phyloP scores from a whole-genome alignment of 2,113 vertebrate species.

The Tragelaphus imberbis region DNA sequence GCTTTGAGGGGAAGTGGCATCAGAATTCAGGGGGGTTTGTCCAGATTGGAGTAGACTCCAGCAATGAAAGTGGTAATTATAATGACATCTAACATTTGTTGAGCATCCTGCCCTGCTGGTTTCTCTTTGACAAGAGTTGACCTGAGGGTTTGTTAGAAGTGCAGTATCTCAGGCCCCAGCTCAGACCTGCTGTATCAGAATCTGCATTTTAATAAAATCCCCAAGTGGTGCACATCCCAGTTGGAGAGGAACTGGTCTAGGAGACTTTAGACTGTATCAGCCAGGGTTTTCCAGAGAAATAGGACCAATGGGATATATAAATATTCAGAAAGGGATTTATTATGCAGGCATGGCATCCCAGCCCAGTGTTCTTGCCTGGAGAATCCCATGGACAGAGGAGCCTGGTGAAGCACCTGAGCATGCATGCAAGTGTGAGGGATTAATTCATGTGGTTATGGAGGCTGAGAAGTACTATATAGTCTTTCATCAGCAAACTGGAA shows the following conservation, averaged over 20 bases:
- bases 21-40: neutral
- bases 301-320: neutral
- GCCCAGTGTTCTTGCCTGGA: neutral
- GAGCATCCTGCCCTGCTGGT: neutral
- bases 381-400: neutral
- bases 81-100: neutral
- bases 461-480: neutral
- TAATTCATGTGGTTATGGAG: neutral
- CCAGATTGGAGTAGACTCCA: neutral
- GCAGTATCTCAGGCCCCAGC: neutral
- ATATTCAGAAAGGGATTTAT: neutral
- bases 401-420: neutral
- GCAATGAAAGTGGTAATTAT: neutral
- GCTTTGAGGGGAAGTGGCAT: neutral
- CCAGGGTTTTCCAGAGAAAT: neutral
- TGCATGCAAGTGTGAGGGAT: neutral
- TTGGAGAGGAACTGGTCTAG: neutral
- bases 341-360: neutral
- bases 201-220: neutral
- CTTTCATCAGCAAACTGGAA: neutral
- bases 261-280: neutral
- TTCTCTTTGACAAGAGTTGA: neutral
- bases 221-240: neutral
- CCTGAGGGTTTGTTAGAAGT: neutral
- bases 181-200: neutral